Conservation (phyloP, 2,888 invertebrate species). For the Amiota mariae region DNA sequence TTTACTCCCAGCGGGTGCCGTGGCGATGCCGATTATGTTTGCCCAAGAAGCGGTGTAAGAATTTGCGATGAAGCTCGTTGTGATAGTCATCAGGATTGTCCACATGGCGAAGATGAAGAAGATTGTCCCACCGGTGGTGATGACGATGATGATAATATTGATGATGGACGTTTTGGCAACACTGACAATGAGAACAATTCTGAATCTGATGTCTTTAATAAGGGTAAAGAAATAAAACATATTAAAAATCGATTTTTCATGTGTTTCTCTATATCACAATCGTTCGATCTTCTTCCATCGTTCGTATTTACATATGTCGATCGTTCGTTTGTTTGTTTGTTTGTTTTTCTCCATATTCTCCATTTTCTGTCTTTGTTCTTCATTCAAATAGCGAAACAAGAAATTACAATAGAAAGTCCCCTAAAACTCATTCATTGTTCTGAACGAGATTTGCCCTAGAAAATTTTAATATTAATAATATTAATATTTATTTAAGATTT, state of each 20-base stretch:
- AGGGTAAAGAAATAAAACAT: conserved; percentile 8
- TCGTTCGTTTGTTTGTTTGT: not conserved
- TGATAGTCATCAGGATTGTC: conserved; percentile 67
- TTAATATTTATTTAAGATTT: not conserved
- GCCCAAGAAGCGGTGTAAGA: conserved; percentile 50
- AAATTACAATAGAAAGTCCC: too few relatives aligned
- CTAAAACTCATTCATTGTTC: too few relatives aligned
- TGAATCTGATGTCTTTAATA: not conserved
- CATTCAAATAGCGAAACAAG: too few relatives aligned
- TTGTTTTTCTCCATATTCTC: not conserved
- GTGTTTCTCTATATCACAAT: conserved; percentile 4
- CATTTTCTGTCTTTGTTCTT: conserved; percentile 21
- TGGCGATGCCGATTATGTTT: conserved; percentile 66
- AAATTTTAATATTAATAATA: too few relatives aligned
- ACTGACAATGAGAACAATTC: too few relatives aligned
- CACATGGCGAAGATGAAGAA: conserved; percentile 70
- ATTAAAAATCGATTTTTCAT: not conserved
- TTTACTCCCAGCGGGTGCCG: conserved; percentile 54
- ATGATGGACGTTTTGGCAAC: not conserved
- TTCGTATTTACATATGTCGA: not conserved
- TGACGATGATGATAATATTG: not conserved
- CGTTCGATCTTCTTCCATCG: conserved; percentile 11
- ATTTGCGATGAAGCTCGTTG: conserved; percentile 70
- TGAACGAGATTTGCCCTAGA: too few relatives aligned
- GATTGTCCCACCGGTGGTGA: conserved; percentile 50